phyloP scores from a whole-genome alignment of 2,113 vertebrate species.

The Pyxicephalus adspersus region DNA sequence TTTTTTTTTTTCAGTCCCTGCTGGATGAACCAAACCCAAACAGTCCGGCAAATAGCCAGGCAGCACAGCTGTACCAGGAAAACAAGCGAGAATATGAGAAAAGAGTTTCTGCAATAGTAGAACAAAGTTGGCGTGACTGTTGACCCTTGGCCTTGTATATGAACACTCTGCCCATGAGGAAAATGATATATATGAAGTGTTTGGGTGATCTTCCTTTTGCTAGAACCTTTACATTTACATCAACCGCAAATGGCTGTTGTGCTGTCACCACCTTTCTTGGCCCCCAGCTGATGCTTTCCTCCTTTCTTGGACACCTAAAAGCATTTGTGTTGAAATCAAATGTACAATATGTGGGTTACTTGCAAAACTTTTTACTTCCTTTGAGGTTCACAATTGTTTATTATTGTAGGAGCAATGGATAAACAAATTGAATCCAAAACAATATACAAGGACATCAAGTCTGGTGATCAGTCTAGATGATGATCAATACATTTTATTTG shows the following conservation, averaged over 20 bases:
- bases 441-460: not conserved
- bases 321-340: slow-evolving; percentile 83
- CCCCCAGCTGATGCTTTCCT: slow-evolving; percentile 77
- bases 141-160: slow-evolving; percentile 82
- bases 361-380: slow-evolving; percentile 74
- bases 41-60: slow-evolving; percentile 98
- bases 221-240: slow-evolving; percentile 86
- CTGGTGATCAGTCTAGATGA: not conserved
- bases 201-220: slow-evolving; percentile 75
- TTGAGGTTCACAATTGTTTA: slow-evolving; percentile 68
- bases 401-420: slow-evolving; percentile 62
- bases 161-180: slow-evolving; percentile 82
- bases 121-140: slow-evolving; percentile 99
- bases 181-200: slow-evolving; percentile 79
- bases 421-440: not conserved
- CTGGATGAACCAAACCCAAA: slow-evolving; percentile 98
- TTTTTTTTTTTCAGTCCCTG: slow-evolving; percentile 80
- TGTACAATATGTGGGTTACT: slow-evolving; percentile 94
- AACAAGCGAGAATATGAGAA: slow-evolving; percentile 98
- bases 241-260: slow-evolving; percentile 88
- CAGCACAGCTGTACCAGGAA: slow-evolving; percentile 98
- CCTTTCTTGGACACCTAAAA: slow-evolving; percentile 76
- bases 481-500: not conserved
- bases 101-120: slow-evolving; percentile 97
- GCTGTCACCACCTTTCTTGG: slow-evolving; percentile 76